Percentiles rank a stretch among this genome's conserved stretches.
Conservation (phyloP, 2,113 vertebrate species). For the Osmerus eperlanus region DNA sequence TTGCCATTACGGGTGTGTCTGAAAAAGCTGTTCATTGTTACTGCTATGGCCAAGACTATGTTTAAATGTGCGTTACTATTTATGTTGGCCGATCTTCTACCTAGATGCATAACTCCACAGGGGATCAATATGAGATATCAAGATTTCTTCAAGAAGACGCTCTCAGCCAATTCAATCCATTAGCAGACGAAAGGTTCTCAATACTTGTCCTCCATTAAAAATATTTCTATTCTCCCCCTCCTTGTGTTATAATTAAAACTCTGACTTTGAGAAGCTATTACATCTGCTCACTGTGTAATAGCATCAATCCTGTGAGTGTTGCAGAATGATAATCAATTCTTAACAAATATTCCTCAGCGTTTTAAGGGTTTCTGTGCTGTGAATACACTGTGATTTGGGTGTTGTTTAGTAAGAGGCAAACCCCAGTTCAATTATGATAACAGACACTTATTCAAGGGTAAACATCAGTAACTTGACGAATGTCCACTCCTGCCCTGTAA, state of each 20-base stretch:
- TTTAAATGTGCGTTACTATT: conserved; percentile 35
- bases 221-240: not conserved
- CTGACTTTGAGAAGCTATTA: conserved; percentile 1
- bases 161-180: conserved; percentile 30
- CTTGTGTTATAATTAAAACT: conserved; percentile 8
- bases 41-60: conserved; percentile 21
- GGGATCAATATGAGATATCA: conserved; percentile 28
- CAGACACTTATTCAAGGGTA: too few relatives aligned
- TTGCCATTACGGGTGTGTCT: conserved; percentile 28
- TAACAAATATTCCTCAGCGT: not conserved
- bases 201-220: not conserved
- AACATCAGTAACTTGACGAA: too few relatives aligned
- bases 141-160: conserved; percentile 17
- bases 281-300: not conserved
- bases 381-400: not conserved
- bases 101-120: conserved; percentile 15
- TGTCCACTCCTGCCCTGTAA: not conserved
- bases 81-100: conserved; percentile 21
- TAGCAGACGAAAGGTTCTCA: conserved; percentile 16
- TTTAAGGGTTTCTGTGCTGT: not conserved
- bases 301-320: not conserved
- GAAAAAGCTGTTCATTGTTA: conserved; percentile 32
- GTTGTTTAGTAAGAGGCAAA: not conserved
- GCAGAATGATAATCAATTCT: not conserved
- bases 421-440: not conserved